Base-by-base conservation (phyloP, 1,140 invertebrate genomes). In the Vollenhovia emeryi region DNA sequence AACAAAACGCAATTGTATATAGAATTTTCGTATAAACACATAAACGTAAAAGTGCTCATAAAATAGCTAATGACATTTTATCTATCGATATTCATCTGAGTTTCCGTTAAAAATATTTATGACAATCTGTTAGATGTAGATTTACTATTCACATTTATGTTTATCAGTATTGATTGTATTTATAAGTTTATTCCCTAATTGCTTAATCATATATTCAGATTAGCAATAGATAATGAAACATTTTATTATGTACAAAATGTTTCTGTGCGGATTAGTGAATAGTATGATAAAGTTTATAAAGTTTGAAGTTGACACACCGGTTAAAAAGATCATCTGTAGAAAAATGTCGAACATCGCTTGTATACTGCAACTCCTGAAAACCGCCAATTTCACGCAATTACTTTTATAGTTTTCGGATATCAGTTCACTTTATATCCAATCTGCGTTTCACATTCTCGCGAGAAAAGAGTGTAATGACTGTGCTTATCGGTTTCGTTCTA, bases 351-450 rank as follows among this genome's bases (percentile, higher is more conserved):
- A n/a, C 36, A 24, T 57, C 30, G 13, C 48, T 74, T n/a, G 21
- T 55, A 57, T 71, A 45, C n/a, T 27, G 11, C 13, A 11, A 69
- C 21, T 36, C 6, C n/a, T 71, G 43, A 50, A 74, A 36, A 74
- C n/a, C 13, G 15, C 15, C 30, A 74, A 74, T 74, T 74, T 74
- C 13, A 21, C 48, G n/a, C 8, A 74, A 52, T 30, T 55, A 48
- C 13, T 57, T 36, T 74, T 74, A 74, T 36, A 36, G 30, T 48
- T 74, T 74, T 57, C n/a, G 13, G 48, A 24, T 55, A 52, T 18
- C n/a, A 21, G 13, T 33, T 74, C 13, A 50, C 24, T n/a, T 73
- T 55, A 21, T 36, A 36, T 33, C 13, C 30, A 33, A 52, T 57
- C 15, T 36, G 21, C 36, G 30, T 57, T 57, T 74, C 24, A 24